Evolutionary conservation across 2,888 invertebrate genomes (phyloP).

Genomic region (Lepidocyrtoides sp.): DNA sequence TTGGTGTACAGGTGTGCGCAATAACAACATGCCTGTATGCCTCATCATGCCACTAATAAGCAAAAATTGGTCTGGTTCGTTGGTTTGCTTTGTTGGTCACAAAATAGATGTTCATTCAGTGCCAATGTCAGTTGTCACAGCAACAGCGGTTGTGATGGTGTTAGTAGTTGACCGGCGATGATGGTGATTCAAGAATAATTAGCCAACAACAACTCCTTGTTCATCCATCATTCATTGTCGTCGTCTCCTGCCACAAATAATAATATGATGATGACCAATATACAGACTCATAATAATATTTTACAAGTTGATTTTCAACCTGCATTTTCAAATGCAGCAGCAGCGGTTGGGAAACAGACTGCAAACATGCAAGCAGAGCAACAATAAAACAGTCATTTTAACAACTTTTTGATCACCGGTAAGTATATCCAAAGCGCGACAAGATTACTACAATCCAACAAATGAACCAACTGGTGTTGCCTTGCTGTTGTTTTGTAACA

Average conservation of each 20-base stretch:
- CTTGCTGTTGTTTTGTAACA: background rate
- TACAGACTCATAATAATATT: too few relatives aligned
- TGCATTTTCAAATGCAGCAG: background rate
- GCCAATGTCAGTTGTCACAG: slow-evolving; percentile 6
- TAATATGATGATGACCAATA: too few relatives aligned
- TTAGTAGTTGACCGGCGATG: background rate
- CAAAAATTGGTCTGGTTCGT: background rate
- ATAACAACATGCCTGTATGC: background rate
- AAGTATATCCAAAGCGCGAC: background rate
- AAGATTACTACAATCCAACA: background rate
- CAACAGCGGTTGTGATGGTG: background rate
- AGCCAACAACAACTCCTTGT: background rate
- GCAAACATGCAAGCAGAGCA: background rate
- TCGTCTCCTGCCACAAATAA: background rate
- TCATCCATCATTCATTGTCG: background rate
- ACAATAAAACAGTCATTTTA: background rate
- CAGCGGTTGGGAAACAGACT: background rate
- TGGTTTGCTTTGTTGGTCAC: background rate
- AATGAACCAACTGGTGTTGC: too few relatives aligned
- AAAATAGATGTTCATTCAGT: slow-evolving; percentile 18
- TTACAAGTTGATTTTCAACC: background rate
- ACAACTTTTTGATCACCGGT: background rate
- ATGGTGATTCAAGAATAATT: background rate
- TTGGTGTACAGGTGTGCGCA: slow-evolving; percentile 1
- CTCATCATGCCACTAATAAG: background rate